Conservation (phyloP, 2,888 invertebrate species). For the Malthinus seriepunctatus region DNA sequence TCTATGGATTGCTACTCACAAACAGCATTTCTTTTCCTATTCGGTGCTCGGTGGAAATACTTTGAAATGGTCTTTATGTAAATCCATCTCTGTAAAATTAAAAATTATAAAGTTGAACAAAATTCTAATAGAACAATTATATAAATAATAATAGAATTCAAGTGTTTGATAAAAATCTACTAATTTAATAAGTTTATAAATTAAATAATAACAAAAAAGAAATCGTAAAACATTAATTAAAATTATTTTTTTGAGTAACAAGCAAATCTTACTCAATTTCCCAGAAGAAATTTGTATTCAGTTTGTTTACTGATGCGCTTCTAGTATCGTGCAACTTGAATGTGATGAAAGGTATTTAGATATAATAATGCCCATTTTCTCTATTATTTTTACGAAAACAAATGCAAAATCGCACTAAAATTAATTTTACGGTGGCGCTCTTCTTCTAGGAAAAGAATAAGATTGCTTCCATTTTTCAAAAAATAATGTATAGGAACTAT, state of each 20-base stretch:
- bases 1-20: too few species aligned
- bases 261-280: conserved; percentile 17
- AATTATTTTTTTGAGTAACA: conserved; percentile 14
- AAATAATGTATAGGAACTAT: not conserved
- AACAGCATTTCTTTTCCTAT: too few species aligned
- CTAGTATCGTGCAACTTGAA: conserved; percentile 8
- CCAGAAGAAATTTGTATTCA: conserved; percentile 24
- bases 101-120: too few species aligned
- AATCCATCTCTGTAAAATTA: too few species aligned
- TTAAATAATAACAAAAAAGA: conserved; percentile 9
- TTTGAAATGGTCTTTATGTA: too few species aligned
- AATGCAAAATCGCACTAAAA: not conserved
- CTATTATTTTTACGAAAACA: conserved; percentile 8
- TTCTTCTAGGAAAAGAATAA: not conserved
- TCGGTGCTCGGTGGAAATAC: too few species aligned
- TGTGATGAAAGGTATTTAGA: conserved; percentile 15
- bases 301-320: conserved; percentile 21
- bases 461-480: not conserved
- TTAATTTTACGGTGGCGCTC: not conserved
- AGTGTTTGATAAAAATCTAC: not conserved
- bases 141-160: not conserved
- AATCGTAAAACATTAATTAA: conserved; percentile 7
- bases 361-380: conserved; percentile 8
- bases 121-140: too few species aligned
- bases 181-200: conserved; percentile 1